Evolutionary conservation across 2,888 invertebrate genomes (phyloP).

Genomic region (Auanema sp.): DNA sequence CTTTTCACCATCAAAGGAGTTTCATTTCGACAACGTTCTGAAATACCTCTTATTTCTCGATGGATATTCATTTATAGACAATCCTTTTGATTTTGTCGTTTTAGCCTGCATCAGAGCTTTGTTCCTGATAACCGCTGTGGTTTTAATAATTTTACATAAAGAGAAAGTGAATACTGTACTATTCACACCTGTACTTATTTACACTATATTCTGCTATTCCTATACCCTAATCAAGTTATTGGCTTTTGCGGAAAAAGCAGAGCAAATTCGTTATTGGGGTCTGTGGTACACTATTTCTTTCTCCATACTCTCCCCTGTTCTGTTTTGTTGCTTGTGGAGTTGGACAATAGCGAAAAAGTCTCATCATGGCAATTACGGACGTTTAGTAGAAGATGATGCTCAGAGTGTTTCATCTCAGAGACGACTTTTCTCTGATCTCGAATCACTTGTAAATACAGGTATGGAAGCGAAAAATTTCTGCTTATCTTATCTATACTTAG

Average conservation of each 20-base stretch:
- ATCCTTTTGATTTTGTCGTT: conserved; percentile 29
- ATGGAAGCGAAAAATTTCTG: no score
- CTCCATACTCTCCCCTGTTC: conserved; percentile 24
- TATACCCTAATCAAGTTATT: conserved; percentile 51
- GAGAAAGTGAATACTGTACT: conserved; percentile 17
- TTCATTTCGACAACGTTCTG: conserved; percentile 13
- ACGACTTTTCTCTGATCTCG: neutral
- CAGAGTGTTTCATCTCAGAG: no score
- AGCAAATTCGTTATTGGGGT: conserved; percentile 44
- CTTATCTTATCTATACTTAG: neutral
- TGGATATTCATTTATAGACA: conserved; percentile 22
- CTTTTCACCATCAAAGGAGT: conserved; percentile 10
- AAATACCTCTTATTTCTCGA: conserved; percentile 18
- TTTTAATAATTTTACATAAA: conserved; percentile 23
- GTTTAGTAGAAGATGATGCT: conserved; percentile 16
- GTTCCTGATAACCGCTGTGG: conserved; percentile 19
- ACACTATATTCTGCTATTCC: conserved; percentile 35
- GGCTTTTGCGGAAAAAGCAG: conserved; percentile 50
- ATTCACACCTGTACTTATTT: conserved; percentile 21
- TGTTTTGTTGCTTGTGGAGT: conserved; percentile 28
- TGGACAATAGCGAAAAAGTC: conserved; percentile 29
- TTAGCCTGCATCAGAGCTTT: conserved; percentile 11
- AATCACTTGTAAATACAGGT: no score
- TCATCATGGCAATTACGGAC: conserved; percentile 23
- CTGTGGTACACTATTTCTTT: conserved; percentile 44